Evolutionary conservation across 2,888 invertebrate genomes (phyloP).

Genomic region (Sphaeridia pumilis): DNA sequence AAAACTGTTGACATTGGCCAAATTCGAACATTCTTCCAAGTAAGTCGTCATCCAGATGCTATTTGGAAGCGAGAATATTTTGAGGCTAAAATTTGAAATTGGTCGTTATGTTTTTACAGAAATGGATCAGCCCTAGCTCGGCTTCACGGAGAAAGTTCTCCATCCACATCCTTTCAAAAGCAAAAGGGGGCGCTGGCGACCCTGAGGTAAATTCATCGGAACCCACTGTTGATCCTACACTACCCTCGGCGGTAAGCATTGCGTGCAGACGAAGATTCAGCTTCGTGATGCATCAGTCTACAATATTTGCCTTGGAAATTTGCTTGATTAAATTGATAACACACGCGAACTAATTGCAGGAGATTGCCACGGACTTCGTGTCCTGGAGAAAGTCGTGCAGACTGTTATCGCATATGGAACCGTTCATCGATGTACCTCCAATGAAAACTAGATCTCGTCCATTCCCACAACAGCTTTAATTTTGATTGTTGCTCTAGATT

Average conservation of each 20-base stretch:
- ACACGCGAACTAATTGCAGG: no score
- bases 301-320: no score
- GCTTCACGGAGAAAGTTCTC: constrained; percentile 1
- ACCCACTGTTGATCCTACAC: background rate
- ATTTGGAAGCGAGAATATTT: background rate
- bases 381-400: background rate
- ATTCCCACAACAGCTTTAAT: no score
- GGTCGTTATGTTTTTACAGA: background rate
- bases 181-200: constrained; percentile 4
- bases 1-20: background rate
- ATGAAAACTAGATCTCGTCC: background rate
- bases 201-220: background rate
- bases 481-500: no score
- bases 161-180: constrained; percentile 2
- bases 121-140: constrained; percentile 7
- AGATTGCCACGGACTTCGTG: background rate
- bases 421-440: background rate
- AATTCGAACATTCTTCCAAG: constrained; percentile 1
- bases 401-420: background rate
- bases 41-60: background rate
- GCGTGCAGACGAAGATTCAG: no score
- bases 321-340: no score
- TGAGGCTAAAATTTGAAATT: background rate
- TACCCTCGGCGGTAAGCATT: background rate
- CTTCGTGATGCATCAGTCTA: no score